Evolutionary conservation across 2,797 vertebrate genomes (phyloP), one percentile per base, ranked within the genome.

Genomic region (Holocentrus rufus): DNA sequence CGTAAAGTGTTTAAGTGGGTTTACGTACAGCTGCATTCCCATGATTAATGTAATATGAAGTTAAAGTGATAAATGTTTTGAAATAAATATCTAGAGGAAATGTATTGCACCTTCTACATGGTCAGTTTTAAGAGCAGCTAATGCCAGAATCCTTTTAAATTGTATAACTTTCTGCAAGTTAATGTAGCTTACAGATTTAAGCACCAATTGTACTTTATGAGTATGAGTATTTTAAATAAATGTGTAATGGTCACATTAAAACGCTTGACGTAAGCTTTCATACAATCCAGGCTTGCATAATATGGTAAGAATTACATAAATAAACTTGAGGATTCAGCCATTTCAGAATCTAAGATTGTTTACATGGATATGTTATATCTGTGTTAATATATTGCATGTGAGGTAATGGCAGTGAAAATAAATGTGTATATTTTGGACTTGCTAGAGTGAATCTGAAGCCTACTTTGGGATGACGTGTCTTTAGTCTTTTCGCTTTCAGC

Each of bases 331-430:
- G 58, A 57, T 20, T n/a, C 20, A 53, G 44, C 44, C 44, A 46
- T 46, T 46, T 46, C 44, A 46, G 42, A 76, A 15, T 36, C 17
- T 61, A 72, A 79, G 25, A 77, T 34, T 54, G 27, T n/a, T 30
- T 57, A 46, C 44, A 46, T 46, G 44, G 44, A 46, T 46, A 18
- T 34, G 27, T 25, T 18, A 57, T 17, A 57, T 27, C 23, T 9
- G 31, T 31, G 15, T 31, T 25, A 57, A 57, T 31, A 57, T 57
- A 57, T 34, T 57, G 30, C 17, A 34, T 31, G 17, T 57, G 59
- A 63, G 61, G 68, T 77, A 65, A 83, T 80, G 62, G 49, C 67
- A 52, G 22, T 56, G 52, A 57, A 81, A 88, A 80, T 31, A 70
- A 74, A 65, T 31, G 11, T 64, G 71, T 84, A 17, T 76, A 65